Conservation (phyloP, 2,797 vertebrate species). For the Labeo calbasu region DNA sequence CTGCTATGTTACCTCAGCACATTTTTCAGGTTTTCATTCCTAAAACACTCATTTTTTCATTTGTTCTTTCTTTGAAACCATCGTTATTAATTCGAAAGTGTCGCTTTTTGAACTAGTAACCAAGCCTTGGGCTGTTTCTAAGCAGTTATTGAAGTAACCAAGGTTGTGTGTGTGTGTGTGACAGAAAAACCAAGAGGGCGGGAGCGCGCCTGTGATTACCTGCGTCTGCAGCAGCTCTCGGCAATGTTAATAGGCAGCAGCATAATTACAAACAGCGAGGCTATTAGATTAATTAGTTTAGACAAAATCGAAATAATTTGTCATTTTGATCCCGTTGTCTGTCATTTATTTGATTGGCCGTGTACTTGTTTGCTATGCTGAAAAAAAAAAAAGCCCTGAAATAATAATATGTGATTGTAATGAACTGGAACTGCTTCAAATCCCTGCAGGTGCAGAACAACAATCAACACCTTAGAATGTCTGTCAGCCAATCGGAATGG, state of each 20-base stretch:
- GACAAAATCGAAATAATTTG: neutral
- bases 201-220: conserved; percentile 9
- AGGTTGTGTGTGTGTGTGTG: conserved; percentile 10
- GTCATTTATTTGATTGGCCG: neutral
- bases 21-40: neutral
- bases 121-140: neutral
- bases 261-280: conserved; percentile 28
- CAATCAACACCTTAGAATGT: neutral
- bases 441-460: neutral
- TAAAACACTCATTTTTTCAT: neutral
- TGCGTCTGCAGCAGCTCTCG: neutral
- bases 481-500: neutral
- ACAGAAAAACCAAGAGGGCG: neutral
- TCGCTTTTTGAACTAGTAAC: neutral
- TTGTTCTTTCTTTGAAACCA: neutral
- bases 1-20: neutral
- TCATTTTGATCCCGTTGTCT: neutral
- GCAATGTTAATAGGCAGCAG: conserved; percentile 4
- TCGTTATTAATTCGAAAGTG: neutral
- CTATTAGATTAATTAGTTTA: conserved; percentile 22
- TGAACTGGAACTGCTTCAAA: neutral
- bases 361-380: neutral
- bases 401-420: neutral
- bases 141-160: conserved; percentile 1
- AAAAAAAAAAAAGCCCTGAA: neutral